Evolutionary conservation across 2,113 vertebrate species (phyloP).

Genomic region (Polyodon spathula): DNA sequence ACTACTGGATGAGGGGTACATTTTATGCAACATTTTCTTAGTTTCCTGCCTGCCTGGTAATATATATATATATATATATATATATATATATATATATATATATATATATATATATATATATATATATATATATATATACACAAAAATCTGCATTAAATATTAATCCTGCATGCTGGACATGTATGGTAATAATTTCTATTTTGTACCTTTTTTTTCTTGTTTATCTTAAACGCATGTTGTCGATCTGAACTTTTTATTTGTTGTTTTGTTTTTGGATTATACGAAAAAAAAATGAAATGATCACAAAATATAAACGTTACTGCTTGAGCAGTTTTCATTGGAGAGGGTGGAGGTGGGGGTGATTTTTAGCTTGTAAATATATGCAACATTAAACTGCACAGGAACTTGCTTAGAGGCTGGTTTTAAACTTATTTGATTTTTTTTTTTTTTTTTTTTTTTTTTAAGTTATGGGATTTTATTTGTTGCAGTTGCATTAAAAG

Average conservation of each 20-base stretch:
- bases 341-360: too few relatives aligned
- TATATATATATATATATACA: constrained; percentile 72
- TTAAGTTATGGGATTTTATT: constrained; percentile 62
- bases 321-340: constrained; percentile 65
- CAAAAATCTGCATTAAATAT: constrained; percentile 99
- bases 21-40: constrained; percentile 75
- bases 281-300: constrained; percentile 49
- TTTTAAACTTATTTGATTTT: constrained; percentile 57
- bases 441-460: constrained; percentile 43
- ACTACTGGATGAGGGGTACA: constrained; percentile 45
- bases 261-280: constrained; percentile 51
- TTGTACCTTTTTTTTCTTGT: constrained; percentile 89
- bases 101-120: constrained; percentile 91
- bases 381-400: constrained; percentile 72
- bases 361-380: constrained; percentile 86
- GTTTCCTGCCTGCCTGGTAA: constrained; percentile 99
- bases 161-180: constrained; percentile 99
- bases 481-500: constrained; percentile 60
- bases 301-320: constrained; percentile 67
- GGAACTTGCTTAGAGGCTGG: constrained; percentile 76
- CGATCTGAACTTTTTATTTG: constrained; percentile 73
- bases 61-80: too few relatives aligned
- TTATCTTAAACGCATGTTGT: constrained; percentile 97
- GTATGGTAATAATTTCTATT: constrained; percentile 99
- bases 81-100: too few relatives aligned